Evolutionary conservation across 2,797 vertebrate genomes (phyloP).

Genomic region (Sebastes itinus): DNA sequence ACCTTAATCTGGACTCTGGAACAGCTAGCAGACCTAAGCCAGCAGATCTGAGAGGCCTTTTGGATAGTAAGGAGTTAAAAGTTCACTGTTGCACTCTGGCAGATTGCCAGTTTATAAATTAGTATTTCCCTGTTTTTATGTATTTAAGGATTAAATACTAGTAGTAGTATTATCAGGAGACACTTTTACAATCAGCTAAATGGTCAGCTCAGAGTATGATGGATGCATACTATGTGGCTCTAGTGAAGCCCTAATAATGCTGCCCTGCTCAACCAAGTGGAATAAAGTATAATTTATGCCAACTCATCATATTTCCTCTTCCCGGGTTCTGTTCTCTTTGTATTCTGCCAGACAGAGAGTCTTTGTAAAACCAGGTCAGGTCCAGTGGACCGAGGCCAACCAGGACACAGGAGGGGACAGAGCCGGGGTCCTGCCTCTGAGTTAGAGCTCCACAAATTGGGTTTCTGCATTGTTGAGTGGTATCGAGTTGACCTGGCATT

Average conservation of each 20-base stretch:
- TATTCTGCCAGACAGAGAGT: slow-evolving; percentile 10
- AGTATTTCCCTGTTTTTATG: background rate
- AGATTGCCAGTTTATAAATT: background rate
- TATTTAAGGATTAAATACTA: background rate
- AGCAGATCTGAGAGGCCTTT: background rate
- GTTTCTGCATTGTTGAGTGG: background rate
- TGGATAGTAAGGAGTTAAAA: background rate
- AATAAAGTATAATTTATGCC: background rate
- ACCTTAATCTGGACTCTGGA: background rate
- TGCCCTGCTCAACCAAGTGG: background rate
- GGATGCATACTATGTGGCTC: background rate
- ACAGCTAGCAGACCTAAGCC: background rate
- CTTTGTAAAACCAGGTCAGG: slow-evolving; percentile 36
- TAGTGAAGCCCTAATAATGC: background rate
- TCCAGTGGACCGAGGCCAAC: slow-evolving; percentile 5
- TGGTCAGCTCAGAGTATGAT: background rate
- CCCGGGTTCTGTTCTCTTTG: slow-evolving; percentile 4
- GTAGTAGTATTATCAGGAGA: background rate
- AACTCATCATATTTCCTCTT: slow-evolving; percentile 14
- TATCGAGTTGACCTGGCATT: background rate
- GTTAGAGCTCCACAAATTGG: background rate
- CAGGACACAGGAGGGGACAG: slow-evolving; percentile 1
- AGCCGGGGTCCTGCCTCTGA: background rate
- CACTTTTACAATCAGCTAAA: background rate
- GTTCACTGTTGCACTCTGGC: background rate